A percentile compares a stretch with the other conserved stretches of the same genome.
phyloP scores from a whole-genome alignment of 1,140 invertebrate species.

The Manduca sexta region DNA sequence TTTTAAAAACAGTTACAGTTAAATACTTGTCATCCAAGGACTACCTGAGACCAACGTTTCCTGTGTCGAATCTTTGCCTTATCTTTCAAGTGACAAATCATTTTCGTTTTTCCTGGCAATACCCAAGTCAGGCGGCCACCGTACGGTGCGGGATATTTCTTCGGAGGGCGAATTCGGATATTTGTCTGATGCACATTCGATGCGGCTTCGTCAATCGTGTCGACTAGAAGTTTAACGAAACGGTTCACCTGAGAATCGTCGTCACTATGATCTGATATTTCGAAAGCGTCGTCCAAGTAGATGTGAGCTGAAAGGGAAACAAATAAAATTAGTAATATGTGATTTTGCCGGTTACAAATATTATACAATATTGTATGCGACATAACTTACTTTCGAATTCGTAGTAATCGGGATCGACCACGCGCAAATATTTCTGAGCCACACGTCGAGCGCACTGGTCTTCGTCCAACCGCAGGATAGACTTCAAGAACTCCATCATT shows the following conservation, averaged over 20 bases:
- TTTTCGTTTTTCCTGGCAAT: slow-evolving; percentile 97
- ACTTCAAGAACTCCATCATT: slow-evolving; percentile 95
- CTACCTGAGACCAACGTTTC: slow-evolving; percentile 92
- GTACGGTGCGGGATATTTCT: slow-evolving; percentile 95
- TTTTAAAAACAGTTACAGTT: background rate
- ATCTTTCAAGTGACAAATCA: slow-evolving; percentile 98
- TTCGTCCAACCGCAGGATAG: slow-evolving; percentile 91
- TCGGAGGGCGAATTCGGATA: slow-evolving; percentile 91
- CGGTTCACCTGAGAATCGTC: slow-evolving; percentile 95
- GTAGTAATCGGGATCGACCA: slow-evolving; percentile 97
- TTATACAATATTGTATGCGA: background rate
- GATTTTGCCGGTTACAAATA: background rate
- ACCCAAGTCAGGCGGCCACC: slow-evolving; percentile 96
- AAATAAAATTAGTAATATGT: too few species aligned
- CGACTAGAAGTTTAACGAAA: slow-evolving; percentile 96
- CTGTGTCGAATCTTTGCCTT: slow-evolving; percentile 97
- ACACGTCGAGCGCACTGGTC: slow-evolving; percentile 94
- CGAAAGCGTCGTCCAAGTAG: slow-evolving; percentile 99
- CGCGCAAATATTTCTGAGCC: slow-evolving; percentile 93
- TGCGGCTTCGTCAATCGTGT: slow-evolving; percentile 95
- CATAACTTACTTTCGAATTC: slow-evolving; percentile 93
- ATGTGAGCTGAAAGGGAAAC: slow-evolving; percentile 89
- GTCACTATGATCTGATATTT: slow-evolving; percentile 95
- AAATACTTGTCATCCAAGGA: background rate
- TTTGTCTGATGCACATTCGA: slow-evolving; percentile 95